phyloP scores from a whole-genome alignment of 2,113 vertebrate genomes.

The Xyliphius kryptos region DNA sequence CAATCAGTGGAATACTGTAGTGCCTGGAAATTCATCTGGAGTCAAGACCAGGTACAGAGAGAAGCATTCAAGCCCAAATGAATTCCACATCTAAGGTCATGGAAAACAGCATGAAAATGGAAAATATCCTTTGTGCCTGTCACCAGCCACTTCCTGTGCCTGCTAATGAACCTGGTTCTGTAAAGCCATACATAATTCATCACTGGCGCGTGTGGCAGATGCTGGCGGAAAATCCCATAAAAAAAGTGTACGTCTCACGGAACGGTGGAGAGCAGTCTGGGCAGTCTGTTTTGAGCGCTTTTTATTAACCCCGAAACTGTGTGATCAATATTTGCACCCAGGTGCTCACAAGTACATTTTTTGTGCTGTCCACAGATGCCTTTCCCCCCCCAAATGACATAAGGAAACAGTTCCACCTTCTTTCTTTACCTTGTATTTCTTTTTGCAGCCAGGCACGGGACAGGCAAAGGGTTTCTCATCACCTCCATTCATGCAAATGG shows the following conservation, averaged over 20 bases:
- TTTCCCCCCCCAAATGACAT: no score
- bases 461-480: no score
- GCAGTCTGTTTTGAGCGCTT: background rate
- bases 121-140: conserved; percentile 26
- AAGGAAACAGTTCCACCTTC: no score
- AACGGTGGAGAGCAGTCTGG: conserved; percentile 39
- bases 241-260: conserved; percentile 38
- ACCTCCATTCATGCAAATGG: no score
- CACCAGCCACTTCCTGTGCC: conserved; percentile 42
- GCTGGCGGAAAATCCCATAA: conserved; percentile 64
- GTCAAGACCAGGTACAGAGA: conserved; percentile 22
- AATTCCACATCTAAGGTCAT: conserved; percentile 27
- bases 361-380: no score
- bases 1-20: no score
- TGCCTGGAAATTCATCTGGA: conserved; percentile 7
- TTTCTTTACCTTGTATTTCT: no score
- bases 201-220: conserved; percentile 58
- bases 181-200: conserved; percentile 65
- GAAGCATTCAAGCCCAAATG: conserved; percentile 27
- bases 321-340: no score
- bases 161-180: conserved; percentile 57
- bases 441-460: no score
- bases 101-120: conserved; percentile 29
- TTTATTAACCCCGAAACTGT: no score
- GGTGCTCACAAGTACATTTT: no score